Evolutionary conservation across 2,888 invertebrate species (phyloP).

Genomic region (Synanthedon myopaeformis): DNA sequence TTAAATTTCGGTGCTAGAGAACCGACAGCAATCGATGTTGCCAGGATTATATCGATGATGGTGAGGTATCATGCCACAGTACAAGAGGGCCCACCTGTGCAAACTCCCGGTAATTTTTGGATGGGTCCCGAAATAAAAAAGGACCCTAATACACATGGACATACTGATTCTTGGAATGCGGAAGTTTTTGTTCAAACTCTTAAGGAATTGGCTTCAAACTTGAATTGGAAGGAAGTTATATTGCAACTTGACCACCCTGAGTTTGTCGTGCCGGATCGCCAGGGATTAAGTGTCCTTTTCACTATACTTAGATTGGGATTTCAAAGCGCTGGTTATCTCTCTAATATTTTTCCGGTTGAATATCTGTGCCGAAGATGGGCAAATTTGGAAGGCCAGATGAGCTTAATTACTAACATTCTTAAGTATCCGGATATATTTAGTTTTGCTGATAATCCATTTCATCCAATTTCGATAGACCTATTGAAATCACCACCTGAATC

Average conservation of each 20-base stretch:
- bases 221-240: constrained; percentile 95
- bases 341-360: constrained; percentile 87
- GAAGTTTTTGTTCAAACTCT: constrained; percentile 94
- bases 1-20: constrained; percentile 85
- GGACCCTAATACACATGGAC: constrained; percentile 46
- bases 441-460: constrained; percentile 91
- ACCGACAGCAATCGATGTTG: constrained; percentile 85
- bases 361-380: constrained; percentile 93
- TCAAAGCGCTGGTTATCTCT: constrained; percentile 78
- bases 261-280: constrained; percentile 88
- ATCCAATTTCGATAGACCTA: constrained; percentile 87
- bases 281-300: constrained; percentile 84
- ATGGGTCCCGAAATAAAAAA: constrained; percentile 68
- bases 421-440: constrained; percentile 95
- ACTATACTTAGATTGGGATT: constrained; percentile 85
- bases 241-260: constrained; percentile 91
- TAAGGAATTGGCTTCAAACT: constrained; percentile 86
- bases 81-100: constrained; percentile 76
- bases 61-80: constrained; percentile 79
- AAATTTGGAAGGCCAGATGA: constrained; percentile 92
- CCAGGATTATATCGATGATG: constrained; percentile 89
- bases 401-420: constrained; percentile 86
- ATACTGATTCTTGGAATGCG: constrained; percentile 86
- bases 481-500: constrained; percentile 95
- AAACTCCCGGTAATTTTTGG: constrained; percentile 77